Evolutionary conservation across 2,888 invertebrate genomes (phyloP).

Genomic region (Allophyes oxyacanthae): DNA sequence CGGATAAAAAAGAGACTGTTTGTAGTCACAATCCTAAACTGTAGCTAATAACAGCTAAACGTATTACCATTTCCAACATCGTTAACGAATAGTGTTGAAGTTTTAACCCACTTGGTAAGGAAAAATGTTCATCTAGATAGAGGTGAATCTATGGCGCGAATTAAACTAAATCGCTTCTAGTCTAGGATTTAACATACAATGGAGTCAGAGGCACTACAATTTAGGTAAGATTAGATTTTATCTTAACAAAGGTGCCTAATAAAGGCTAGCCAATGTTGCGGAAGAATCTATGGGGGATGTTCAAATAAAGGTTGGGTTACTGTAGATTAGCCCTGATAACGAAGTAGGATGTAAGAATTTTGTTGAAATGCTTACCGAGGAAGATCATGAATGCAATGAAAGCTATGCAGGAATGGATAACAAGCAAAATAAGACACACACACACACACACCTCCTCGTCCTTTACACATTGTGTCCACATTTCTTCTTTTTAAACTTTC

Average conservation of each 20-base stretch:
- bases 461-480: no score
- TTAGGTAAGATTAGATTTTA: constrained; percentile 44
- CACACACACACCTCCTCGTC: no score
- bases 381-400: constrained; percentile 10
- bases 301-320: constrained; percentile 27
- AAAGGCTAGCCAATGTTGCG: constrained; percentile 29
- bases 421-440: no score
- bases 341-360: constrained; percentile 20
- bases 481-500: no score
- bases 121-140: constrained; percentile 25
- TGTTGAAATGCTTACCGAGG: constrained; percentile 43
- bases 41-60: no score
- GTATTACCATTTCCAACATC: not conserved
- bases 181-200: constrained; percentile 21
- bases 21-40: no score
- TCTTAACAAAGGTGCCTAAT: constrained; percentile 38
- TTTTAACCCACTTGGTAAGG: constrained; percentile 4
- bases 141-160: constrained; percentile 24
- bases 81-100: not conserved
- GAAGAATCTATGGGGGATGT: constrained; percentile 44
- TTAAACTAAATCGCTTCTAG: constrained; percentile 23
- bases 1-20: no score
- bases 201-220: constrained; percentile 26
- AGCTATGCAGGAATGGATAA: no score
- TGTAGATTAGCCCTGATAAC: constrained; percentile 41